Conservation (phyloP, 2,113 vertebrate species). For the Oryzias javanicus region DNA sequence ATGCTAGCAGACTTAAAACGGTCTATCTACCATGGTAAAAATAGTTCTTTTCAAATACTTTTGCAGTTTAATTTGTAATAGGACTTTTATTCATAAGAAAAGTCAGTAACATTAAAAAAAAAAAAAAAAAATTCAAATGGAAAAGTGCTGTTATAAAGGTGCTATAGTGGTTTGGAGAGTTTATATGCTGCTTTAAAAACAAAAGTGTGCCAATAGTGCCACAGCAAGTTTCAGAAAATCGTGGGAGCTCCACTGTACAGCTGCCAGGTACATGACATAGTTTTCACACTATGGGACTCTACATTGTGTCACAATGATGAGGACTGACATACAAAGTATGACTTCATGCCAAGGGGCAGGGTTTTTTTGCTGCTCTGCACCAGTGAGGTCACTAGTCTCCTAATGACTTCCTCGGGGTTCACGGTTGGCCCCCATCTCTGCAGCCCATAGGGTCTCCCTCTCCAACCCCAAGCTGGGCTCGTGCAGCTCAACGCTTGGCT, state of each 20-base stretch:
- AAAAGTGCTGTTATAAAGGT: background rate
- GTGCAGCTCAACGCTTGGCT: conserved; percentile 65
- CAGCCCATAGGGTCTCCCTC: conserved; percentile 43
- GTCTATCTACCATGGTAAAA: too few relatives aligned
- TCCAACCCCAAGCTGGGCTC: conserved; percentile 23
- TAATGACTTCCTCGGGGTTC: conserved; percentile 76
- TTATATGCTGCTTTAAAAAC: background rate
- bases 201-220: background rate
- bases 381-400: conserved; percentile 75
- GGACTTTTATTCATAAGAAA: too few relatives aligned
- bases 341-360: conserved; percentile 73
- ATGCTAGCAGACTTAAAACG: too few relatives aligned
- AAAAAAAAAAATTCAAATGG: too few relatives aligned
- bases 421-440: conserved; percentile 42
- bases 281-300: conserved; percentile 55
- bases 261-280: conserved; percentile 47
- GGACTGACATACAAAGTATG: conserved; percentile 73
- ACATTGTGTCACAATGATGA: conserved; percentile 55
- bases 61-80: too few relatives aligned
- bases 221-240: conserved; percentile 3
- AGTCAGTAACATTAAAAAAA: too few relatives aligned
- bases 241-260: conserved; percentile 19
- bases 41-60: too few relatives aligned
- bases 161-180: background rate
- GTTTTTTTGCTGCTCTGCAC: conserved; percentile 59